Evolutionary conservation across 2,888 invertebrate genomes (phyloP), one percentile per base, ranked within the genome.

Genomic region (Plebejus melissa): DNA sequence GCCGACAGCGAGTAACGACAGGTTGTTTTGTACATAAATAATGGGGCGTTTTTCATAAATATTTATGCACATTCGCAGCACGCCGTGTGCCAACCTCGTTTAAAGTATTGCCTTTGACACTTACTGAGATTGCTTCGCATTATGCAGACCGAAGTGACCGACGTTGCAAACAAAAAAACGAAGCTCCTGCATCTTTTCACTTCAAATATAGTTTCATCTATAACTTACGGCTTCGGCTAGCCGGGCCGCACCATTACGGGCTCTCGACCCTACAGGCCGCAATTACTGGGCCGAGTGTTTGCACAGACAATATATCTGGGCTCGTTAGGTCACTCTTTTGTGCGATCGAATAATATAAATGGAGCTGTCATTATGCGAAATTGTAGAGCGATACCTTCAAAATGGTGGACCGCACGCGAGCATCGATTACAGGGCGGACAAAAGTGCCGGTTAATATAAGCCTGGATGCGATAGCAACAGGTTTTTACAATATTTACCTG

Each of bases 341-440:
- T 71, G 77, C 81, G 83, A 82, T 86, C 85, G 84, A 85, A 86
- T 84, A 85, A 85, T 84, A 86, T 84, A 85, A 86, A 85, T 85
- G 83, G 83, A 83, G 82, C 84, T 85, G 75, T 75, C 75, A 75
- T 75, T 75, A 75, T 85, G 80, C 82, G 82, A 84, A 86, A 85
- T 86, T 83, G 83, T 82, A 79, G 79, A 77, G 79, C 76, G 77
- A 80, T 79, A 81, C 79, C 81, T 79, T 77, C 78, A 79, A 80
- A 65, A 65, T 65, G 36, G 65, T 7, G 5, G 65, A 65, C 65
- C 65, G 65, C 65, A 65, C 65, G 65, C 65, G 65, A 65, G 65
- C 65, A 65, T 32, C 65, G 65, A 65, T 65, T 65, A 65, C 65
- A 13, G 32, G 5, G 7, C 65, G 28, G 65, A 65, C 65, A 5